Percentiles rank a stretch among this genome's conserved stretches.
Conservation (phyloP, 2,888 invertebrate species). For the Lasioglossum marginatum region DNA sequence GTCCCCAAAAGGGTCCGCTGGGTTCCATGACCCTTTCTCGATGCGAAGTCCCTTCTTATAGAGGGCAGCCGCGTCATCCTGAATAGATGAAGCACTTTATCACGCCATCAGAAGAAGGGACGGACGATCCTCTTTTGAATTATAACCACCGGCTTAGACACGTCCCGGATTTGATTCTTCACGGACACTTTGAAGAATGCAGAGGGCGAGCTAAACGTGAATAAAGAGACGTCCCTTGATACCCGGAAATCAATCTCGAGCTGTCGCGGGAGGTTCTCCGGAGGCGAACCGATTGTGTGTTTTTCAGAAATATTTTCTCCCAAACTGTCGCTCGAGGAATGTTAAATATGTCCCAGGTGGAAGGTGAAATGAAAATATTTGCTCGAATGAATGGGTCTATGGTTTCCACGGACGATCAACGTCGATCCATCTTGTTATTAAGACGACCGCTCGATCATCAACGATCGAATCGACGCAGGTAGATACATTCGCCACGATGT, state of each 20-base stretch:
- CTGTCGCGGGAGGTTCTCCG: background rate
- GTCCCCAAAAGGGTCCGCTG: constrained; percentile 39
- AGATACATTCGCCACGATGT: background rate
- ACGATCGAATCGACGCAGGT: constrained; percentile 5
- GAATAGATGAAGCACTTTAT: constrained; percentile 66
- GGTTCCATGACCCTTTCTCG: constrained; percentile 67
- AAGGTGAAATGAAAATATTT: constrained; percentile 21
- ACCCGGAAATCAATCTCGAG: constrained; percentile 50
- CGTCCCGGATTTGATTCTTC: constrained; percentile 26
- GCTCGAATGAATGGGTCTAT: background rate
- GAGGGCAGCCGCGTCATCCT: constrained; percentile 37
- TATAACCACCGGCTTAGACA: constrained; percentile 35
- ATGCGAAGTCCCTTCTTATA: constrained; percentile 50
- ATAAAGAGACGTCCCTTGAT: constrained; percentile 16
- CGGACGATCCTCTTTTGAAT: constrained; percentile 57
- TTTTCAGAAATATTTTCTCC: constrained; percentile 5
- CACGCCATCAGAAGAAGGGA: constrained; percentile 57
- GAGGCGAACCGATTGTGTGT: background rate
- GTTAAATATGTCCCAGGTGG: constrained; percentile 38
- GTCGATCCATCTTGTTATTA: background rate
- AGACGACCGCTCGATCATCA: background rate
- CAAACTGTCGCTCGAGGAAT: background rate
- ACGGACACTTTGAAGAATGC: constrained; percentile 38
- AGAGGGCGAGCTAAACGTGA: constrained; percentile 2
- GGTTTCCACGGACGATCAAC: background rate